Conservation (phyloP, 2,113 vertebrate species). For the Laticauda laticaudata region DNA sequence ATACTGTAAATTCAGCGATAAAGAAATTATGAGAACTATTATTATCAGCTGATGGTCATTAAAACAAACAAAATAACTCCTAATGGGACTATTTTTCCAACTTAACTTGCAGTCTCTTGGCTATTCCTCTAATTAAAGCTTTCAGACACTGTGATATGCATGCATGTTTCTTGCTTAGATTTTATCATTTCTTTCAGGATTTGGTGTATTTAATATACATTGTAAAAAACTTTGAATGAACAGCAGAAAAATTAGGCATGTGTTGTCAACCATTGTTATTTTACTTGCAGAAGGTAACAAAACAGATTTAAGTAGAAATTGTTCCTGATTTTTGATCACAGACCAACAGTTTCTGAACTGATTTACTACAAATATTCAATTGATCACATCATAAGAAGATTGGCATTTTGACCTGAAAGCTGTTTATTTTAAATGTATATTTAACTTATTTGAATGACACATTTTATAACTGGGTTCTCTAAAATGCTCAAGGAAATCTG, state of each 20-base stretch:
- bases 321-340: neutral
- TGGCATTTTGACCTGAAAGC: neutral
- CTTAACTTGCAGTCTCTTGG: neutral
- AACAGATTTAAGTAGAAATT: neutral
- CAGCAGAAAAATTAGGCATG: neutral
- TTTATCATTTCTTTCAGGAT: neutral
- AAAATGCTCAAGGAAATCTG: neutral
- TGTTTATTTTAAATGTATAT: neutral
- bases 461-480: neutral
- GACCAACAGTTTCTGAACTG: neutral
- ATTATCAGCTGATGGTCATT: neutral
- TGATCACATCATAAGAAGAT: neutral
- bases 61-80: neutral
- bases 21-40: neutral
- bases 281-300: neutral
- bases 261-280: neutral
- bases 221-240: neutral
- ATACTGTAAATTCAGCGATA: neutral
- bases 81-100: neutral
- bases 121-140: neutral
- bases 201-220: neutral
- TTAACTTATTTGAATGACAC: neutral
- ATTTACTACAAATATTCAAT: neutral
- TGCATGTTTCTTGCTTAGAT: neutral
- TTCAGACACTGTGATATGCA: neutral